Conservation (phyloP, 2,797 vertebrate genomes). For the Novumbra hubbsi region DNA sequence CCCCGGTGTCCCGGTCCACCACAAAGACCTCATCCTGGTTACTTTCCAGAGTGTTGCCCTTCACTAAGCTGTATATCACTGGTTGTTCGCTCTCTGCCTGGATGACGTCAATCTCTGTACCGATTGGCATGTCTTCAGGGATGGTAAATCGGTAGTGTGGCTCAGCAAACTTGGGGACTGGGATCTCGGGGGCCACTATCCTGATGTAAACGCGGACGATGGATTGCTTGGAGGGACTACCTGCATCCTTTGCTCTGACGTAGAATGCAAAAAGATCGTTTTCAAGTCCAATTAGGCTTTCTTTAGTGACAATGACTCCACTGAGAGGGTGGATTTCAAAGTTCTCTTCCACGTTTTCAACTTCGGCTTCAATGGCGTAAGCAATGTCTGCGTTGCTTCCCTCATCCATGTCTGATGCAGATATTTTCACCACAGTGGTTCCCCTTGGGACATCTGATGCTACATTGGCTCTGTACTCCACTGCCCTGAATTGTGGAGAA, state of each 20-base stretch:
- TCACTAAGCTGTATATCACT: constrained; percentile 82
- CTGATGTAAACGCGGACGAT: constrained; percentile 86
- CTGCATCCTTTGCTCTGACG: constrained; percentile 88
- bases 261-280: constrained; percentile 89
- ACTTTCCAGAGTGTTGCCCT: constrained; percentile 90
- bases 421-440: constrained; percentile 84
- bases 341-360: constrained; percentile 89
- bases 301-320: constrained; percentile 90
- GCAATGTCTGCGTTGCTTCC: constrained; percentile 93
- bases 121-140: constrained; percentile 87
- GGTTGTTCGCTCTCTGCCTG: constrained; percentile 80
- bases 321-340: constrained; percentile 88
- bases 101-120: constrained; percentile 89
- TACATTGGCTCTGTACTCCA: constrained; percentile 86
- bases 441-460: constrained; percentile 85
- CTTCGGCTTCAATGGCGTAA: constrained; percentile 87
- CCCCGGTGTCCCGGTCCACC: constrained; percentile 84
- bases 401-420: constrained; percentile 93
- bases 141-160: constrained; percentile 87
- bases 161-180: constrained; percentile 87
- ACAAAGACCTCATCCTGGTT: constrained; percentile 90
- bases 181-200: constrained; percentile 85
- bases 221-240: constrained; percentile 83
- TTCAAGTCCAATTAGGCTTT: constrained; percentile 96
- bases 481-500: constrained; percentile 91